A percentile compares a stretch with the other conserved stretches of the same genome.
Evolutionary conservation across 2,797 vertebrate genomes (phyloP).

Genomic region (Myripristis murdjan): DNA sequence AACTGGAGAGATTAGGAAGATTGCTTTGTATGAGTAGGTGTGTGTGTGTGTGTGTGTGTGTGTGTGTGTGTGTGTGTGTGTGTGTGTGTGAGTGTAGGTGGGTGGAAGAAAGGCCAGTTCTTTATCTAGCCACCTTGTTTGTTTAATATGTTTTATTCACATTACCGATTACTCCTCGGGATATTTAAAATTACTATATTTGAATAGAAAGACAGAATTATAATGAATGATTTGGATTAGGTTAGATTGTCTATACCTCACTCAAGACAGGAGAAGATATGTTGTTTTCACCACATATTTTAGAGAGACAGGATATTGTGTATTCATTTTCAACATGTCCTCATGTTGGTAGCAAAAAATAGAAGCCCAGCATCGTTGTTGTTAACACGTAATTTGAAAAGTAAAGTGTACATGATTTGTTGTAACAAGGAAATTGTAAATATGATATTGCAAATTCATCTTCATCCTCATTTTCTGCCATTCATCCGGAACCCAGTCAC

Average conservation of each 20-base stretch:
- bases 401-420: no score
- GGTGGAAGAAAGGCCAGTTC: not conserved
- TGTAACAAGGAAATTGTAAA: no score
- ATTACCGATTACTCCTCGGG: conserved; percentile 9
- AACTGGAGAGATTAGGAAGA: conserved; percentile 6
- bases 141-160: conserved; percentile 13
- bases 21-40: conserved; percentile 13
- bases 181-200: not conserved
- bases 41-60: not conserved
- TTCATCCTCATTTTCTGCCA: no score
- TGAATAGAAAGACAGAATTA: not conserved
- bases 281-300: not conserved
- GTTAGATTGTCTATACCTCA: no score
- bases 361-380: no score
- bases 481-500: no score
- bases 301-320: not conserved
- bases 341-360: no score
- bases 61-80: conserved; percentile 1
- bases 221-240: not conserved
- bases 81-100: no score
- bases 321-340: not conserved
- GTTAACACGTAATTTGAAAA: not conserved
- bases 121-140: not conserved
- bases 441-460: no score
- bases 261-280: no score